Evolutionary conservation across 30 jellyfish, hydroid and myxozoan species (phyloP).

Genomic region (Hydra vulgaris): DNA sequence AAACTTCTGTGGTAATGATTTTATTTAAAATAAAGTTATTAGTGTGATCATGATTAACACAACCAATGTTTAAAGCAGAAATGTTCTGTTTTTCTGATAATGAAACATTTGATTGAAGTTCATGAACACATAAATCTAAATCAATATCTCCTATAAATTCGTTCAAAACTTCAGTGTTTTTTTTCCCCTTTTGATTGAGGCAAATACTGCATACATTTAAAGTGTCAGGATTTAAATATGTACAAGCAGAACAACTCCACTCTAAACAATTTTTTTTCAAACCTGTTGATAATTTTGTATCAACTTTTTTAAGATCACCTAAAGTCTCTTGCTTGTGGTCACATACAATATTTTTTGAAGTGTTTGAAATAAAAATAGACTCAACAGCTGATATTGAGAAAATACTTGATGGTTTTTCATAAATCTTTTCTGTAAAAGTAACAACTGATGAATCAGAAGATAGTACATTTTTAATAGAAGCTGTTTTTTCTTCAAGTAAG

Average conservation of each 20-base stretch:
- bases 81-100: too few species aligned
- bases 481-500: not conserved
- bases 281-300: not conserved
- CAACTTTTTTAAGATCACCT: too few species aligned
- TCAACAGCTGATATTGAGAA: not conserved
- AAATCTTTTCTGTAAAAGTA: not conserved
- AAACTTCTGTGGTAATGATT: not conserved
- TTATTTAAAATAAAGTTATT: not conserved
- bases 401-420: not conserved
- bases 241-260: conserved; percentile 52
- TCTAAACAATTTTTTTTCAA: not conserved
- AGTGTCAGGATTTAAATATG: conserved; percentile 36
- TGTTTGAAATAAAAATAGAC: too few species aligned
- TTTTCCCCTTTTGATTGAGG: not conserved
- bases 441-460: not conserved
- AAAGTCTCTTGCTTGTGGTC: too few species aligned
- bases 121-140: not conserved
- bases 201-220: conserved; percentile 47
- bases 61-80: too few species aligned
- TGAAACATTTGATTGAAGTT: too few species aligned
- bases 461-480: not conserved
- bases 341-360: too few species aligned
- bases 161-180: too few species aligned
- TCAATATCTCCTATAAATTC: not conserved
- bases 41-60: not conserved